A percentile compares a stretch with the other conserved stretches of the same genome.
These are phyloP conservation scores for Burhinus oedicnemus DNA, from an alignment of 2,113 vertebrate species.

Conservation along the genomic window DNA sequence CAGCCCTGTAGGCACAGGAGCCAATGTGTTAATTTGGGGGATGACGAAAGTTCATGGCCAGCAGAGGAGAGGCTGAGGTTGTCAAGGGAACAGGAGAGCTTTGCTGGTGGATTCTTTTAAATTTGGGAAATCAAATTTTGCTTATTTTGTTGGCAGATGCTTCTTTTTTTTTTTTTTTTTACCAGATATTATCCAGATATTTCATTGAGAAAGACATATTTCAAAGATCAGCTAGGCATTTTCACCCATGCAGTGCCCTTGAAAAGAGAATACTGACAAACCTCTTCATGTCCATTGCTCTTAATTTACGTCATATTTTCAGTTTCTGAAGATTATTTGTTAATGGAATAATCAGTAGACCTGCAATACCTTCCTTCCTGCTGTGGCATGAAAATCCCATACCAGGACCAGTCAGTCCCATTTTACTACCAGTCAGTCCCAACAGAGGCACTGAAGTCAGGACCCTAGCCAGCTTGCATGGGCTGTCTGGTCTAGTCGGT, in stretches of 20 bases:
- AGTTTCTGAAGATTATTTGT: background rate
- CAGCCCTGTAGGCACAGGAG: constrained; percentile 1
- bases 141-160: background rate
- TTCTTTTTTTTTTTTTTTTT: background rate
- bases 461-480: background rate
- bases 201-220: background rate
- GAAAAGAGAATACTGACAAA: background rate
- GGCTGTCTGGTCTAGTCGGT: background rate
- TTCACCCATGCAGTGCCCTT: background rate
- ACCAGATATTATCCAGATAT: background rate
- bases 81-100: constrained; percentile 28
- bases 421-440: background rate
- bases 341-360: background rate
- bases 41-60: background rate
- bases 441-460: background rate
- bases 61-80: background rate
- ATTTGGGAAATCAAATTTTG: background rate
- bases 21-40: constrained; percentile 5
- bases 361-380: background rate
- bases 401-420: background rate
- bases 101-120: background rate
- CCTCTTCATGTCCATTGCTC: background rate
- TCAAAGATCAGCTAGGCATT: background rate
- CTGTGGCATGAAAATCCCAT: background rate
- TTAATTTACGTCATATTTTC: background rate